phyloP scores from a whole-genome alignment of 2,113 vertebrate genomes.

The Carollia perspicillata region DNA sequence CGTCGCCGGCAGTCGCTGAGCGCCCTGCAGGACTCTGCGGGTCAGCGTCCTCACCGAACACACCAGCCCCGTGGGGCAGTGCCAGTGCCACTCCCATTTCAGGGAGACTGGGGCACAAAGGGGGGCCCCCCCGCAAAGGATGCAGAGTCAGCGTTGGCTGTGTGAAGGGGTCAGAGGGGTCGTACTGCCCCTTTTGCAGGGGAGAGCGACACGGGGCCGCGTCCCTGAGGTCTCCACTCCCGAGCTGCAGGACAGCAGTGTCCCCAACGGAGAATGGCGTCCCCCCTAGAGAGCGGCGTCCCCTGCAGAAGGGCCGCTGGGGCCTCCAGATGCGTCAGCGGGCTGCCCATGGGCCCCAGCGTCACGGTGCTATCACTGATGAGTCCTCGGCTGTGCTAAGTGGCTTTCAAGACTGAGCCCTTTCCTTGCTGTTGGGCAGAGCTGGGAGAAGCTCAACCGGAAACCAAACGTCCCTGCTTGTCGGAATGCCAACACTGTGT shows the following conservation, averaged over 20 bases:
- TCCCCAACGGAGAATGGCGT: not conserved
- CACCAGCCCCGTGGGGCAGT: not conserved
- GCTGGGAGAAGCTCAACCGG: slow-evolving; percentile 79
- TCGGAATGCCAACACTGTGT: slow-evolving; percentile 77
- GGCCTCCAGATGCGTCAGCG: slow-evolving; percentile 35
- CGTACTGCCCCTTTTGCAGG: fast-evolving
- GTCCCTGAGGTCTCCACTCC: too few relatives aligned
- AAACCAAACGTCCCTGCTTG: slow-evolving; percentile 77
- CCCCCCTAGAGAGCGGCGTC: fast-evolving
- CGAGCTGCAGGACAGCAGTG: not conserved
- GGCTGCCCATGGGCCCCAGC: slow-evolving; percentile 76
- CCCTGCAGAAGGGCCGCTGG: not conserved
- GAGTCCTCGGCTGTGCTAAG: slow-evolving; percentile 85
- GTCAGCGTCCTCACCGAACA: too few relatives aligned
- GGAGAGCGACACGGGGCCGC: not conserved
- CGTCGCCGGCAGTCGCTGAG: too few relatives aligned
- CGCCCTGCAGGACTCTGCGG: too few relatives aligned
- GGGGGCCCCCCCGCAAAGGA: too few relatives aligned
- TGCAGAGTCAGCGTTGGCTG: fast-evolving
- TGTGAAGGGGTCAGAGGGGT: too few relatives aligned
- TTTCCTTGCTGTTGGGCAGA: slow-evolving; percentile 73
- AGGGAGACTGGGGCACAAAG: not conserved
- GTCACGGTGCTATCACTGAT: slow-evolving; percentile 81
- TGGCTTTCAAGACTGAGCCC: slow-evolving; percentile 68
- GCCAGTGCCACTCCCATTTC: not conserved